Base-by-base conservation (phyloP, 2,797 vertebrate species). In the Leuciscus waleckii region DNA sequence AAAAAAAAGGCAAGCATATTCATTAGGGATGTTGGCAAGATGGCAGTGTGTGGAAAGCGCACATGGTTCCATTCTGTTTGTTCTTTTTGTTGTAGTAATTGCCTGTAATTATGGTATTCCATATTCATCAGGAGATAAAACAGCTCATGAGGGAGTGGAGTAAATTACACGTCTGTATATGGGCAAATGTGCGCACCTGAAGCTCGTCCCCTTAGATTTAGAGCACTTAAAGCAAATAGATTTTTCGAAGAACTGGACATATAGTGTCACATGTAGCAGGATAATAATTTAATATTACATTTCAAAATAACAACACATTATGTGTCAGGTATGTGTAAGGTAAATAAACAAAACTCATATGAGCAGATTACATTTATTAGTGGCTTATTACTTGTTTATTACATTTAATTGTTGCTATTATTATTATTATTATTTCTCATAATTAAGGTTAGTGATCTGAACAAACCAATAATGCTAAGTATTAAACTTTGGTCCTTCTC, bases 91-190 rank as follows among this genome's bases (percentile, higher is more conserved):
- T 90, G 4, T 71, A 86, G 87, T 95, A 96, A 95, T 96, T 95
- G 91, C 93, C 94, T 93, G 87, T 96, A 97, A 96, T 97, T 96
- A 93, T 90, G 86, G 93, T 93, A 90, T 90, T 96, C 90, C 91
- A 95, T 96, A 93, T 94, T 96, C 93, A 95, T 92, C 88, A 90
- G 92, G 88, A 96, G 94, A 96, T 96, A 96, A 95, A 96, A 96
- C 94, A 92, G 91, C 91, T 89, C 91, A 91, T 89, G 84, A 41
- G 67, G 84, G 67, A 86, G 78, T 70, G 81, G 87, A 85, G 91
- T 92, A 94, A 94, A 94, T 92, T 91, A 90, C 85, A 3, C 79
- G 86, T 90, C 85, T 92, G 85, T 91, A 85, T 93, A 86, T 93
- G 92, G 91, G 91, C 87, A 91, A 65, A 41, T 87, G 56, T 90